Evolutionary conservation across 2,888 invertebrate genomes (phyloP).

Genomic region (Lithophane ornitopus): DNA sequence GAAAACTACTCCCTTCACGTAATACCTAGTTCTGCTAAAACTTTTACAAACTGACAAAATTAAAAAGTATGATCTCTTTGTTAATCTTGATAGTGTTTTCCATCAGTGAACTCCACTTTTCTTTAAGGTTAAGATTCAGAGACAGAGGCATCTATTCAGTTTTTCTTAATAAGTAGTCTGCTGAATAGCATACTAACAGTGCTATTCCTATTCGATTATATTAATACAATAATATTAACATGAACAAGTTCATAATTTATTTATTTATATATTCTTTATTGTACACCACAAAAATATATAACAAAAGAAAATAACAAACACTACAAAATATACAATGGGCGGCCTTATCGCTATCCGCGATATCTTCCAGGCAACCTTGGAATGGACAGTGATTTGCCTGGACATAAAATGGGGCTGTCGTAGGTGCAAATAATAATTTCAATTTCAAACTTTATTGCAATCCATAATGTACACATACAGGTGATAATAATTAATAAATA

Average conservation of each 20-base stretch:
- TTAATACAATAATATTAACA: neutral
- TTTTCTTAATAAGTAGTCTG: neutral
- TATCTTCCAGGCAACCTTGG: too few species aligned
- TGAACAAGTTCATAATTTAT: neutral
- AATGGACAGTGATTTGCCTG: too few species aligned
- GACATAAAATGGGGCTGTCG: too few species aligned
- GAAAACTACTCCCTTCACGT: conserved; percentile 43
- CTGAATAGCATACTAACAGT: neutral
- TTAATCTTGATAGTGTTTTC: conserved; percentile 27
- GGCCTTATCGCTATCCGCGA: too few species aligned
- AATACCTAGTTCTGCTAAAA: conserved; percentile 31
- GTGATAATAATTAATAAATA: too few species aligned
- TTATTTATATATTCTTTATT: too few species aligned
- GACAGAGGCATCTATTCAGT: neutral
- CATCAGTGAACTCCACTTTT: neutral
- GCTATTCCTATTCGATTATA: neutral
- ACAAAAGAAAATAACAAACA: too few species aligned
- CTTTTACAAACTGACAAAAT: conserved; percentile 35
- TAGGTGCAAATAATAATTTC: too few species aligned
- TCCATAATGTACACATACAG: too few species aligned
- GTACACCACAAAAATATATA: too few species aligned
- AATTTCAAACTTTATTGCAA: too few species aligned
- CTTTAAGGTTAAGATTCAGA: neutral
- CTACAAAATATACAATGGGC: too few species aligned
- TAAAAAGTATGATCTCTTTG: conserved; percentile 44